These are phyloP conservation scores for Leucophora obtusa DNA, from an alignment of 2,888 invertebrate genomes.

Conservation along the genomic window DNA sequence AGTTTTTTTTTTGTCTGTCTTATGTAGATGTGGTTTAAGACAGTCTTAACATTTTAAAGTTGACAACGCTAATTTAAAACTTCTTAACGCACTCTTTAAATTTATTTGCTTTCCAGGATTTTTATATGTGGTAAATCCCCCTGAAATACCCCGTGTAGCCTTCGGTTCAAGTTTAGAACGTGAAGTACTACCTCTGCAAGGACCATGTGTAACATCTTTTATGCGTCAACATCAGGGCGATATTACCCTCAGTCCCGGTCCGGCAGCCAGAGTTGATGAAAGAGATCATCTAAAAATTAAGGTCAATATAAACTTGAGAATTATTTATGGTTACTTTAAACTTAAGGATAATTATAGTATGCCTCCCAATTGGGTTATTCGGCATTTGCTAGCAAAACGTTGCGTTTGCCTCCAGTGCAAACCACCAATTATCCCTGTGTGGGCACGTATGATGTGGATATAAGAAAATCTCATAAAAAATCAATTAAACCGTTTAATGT, in stretches of 20 bases:
- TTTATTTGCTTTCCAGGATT: constrained; percentile 78
- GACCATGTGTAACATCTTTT: constrained; percentile 79
- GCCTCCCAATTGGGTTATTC: constrained; percentile 73
- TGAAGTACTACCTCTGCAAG: constrained; percentile 79
- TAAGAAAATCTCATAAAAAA: constrained; percentile 56
- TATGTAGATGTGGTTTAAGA: too few species aligned
- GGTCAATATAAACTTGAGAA: constrained; percentile 59
- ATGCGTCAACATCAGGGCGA: constrained; percentile 79
- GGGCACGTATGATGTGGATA: constrained; percentile 70
- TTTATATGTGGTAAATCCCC: constrained; percentile 81
- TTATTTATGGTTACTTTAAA: not conserved
- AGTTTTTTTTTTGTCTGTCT: too few species aligned
- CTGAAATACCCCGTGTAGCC: constrained; percentile 79
- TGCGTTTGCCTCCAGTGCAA: constrained; percentile 66
- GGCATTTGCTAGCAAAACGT: constrained; percentile 71
- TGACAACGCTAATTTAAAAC: too few species aligned
- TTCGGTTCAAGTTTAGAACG: constrained; percentile 80
- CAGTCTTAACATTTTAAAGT: too few species aligned
- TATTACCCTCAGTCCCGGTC: constrained; percentile 69
- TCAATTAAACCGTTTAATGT: constrained; percentile 70
- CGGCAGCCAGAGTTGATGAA: constrained; percentile 63
- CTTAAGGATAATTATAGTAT: constrained; percentile 66
- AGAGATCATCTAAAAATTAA: constrained; percentile 68
- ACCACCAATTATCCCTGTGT: constrained; percentile 69
- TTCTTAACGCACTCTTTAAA: not conserved